Conservation (phyloP, 2,797 vertebrate genomes). For the Thamnophis elegans region DNA sequence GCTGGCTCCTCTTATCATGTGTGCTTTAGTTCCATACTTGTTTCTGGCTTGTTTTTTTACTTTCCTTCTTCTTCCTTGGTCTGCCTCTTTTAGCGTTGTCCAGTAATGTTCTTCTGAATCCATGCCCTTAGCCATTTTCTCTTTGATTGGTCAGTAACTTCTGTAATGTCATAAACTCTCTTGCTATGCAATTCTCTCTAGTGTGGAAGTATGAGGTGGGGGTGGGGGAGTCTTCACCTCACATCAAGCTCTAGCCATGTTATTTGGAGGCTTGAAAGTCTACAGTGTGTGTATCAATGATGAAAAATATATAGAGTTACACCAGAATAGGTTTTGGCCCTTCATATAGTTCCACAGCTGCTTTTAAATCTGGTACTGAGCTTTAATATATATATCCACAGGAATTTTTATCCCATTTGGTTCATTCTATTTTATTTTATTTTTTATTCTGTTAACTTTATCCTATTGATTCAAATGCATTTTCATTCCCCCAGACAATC, state of each 20-base stretch:
- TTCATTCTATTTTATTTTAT: constrained; percentile 65
- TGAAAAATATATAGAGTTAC: constrained; percentile 32
- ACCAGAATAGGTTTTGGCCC: constrained; percentile 44
- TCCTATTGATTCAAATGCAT: constrained; percentile 69
- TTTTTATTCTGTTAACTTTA: constrained; percentile 68
- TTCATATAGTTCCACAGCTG: constrained; percentile 35
- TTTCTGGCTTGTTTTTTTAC: background rate
- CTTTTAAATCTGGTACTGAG: constrained; percentile 8
- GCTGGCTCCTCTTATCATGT: background rate
- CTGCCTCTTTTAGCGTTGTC: background rate
- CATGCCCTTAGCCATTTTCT: background rate
- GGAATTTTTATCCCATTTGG: constrained; percentile 67
- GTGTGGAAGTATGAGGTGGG: background rate
- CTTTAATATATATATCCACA: constrained; percentile 50
- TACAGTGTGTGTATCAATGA: background rate
- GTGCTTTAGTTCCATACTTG: background rate
- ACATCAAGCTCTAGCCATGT: background rate
- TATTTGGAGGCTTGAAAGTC: background rate
- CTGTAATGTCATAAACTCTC: background rate
- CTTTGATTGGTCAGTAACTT: background rate
- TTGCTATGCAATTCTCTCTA: background rate
- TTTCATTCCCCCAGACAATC: constrained; percentile 64
- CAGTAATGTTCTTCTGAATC: background rate
- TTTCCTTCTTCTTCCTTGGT: background rate
- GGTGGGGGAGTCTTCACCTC: background rate